Evolutionary conservation across 2,888 invertebrate genomes (phyloP), one percentile per base, ranked within the genome.

Genomic region (Spicauda simplicius): DNA sequence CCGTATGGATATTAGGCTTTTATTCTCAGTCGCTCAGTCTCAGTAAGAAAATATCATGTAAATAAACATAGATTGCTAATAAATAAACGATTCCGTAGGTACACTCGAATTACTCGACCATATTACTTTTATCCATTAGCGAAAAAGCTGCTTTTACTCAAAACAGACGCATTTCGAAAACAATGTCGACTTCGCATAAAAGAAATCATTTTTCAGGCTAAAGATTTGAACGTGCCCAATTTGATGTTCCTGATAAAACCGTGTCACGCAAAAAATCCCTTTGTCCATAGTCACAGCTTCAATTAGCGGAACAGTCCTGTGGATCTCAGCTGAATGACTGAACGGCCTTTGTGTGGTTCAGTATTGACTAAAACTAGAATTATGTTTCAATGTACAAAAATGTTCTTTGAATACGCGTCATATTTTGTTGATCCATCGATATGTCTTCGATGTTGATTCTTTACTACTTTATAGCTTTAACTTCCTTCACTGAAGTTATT

Each of bases 211-310:
- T 48, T 59, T 59, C 59, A 25, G 59, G 14, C 8, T 45, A 25
- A 30, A 58, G 58, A 50, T 59, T 59, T 59, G 50, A 59, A 59
- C 50, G 59, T 59, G 59, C 59, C 59, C 59, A 59, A 59, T 59
- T 59, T 48, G 59, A 18, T 59, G 48, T 59, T 50, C 12, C 59
- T 59, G 59, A 48, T 45, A 37, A 45, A 50, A 59, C 48, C 48
- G 50, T 59, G 50, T 59, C 59, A 59, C 59, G 59, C 59, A 25
- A 50, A 59, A 58, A 58, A 50, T 50, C 50, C 59, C 59, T 59
- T 59, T 59, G 59, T 59, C 59, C 50, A 25, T 33, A 33, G 59
- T 48, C 30, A 30, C 48, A n/a, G 59, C 59, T 59, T 59, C 59
- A 59, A 59, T 59, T 59, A 59, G 48, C 59, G 50, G 19, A 30